A percentile compares a stretch with the other conserved stretches of the same genome.
Evolutionary conservation across 1,140 invertebrate genomes (phyloP).

Genomic region (Trachymyrmex cornetzi): DNA sequence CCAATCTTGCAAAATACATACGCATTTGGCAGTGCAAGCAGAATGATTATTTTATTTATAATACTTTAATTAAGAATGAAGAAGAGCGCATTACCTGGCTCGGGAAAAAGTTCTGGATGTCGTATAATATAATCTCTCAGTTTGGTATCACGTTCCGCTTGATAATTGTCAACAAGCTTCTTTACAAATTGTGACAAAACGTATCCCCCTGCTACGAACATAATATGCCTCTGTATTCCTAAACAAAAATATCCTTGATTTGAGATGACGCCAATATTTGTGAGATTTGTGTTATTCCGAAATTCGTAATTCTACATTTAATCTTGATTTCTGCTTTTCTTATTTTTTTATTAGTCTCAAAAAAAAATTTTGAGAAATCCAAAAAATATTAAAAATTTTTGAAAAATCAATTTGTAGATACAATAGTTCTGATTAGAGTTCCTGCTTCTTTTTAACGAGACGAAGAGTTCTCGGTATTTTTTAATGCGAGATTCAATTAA

Average conservation of each 20-base stretch:
- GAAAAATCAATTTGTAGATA: too few relatives aligned
- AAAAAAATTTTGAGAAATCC: too few relatives aligned
- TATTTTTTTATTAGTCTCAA: too few relatives aligned
- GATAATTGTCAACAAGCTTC: constrained; percentile 83
- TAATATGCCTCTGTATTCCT: constrained; percentile 89
- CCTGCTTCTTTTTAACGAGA: too few relatives aligned
- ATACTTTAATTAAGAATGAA: constrained; percentile 16
- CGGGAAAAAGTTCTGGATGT: constrained; percentile 91
- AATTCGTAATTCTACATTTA: not conserved
- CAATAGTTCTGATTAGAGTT: too few relatives aligned
- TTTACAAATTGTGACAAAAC: constrained; percentile 79
- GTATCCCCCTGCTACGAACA: constrained; percentile 70
- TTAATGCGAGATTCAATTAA: too few relatives aligned
- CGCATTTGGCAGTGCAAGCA: too few relatives aligned
- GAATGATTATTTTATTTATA: not conserved
- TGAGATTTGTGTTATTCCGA: not conserved
- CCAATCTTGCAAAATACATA: too few relatives aligned
- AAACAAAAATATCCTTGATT: constrained; percentile 71
- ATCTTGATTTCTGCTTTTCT: not conserved
- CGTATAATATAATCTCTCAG: constrained; percentile 90
- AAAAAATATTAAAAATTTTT: too few relatives aligned
- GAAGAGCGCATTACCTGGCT: constrained; percentile 85
- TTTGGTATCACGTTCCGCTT: constrained; percentile 89
- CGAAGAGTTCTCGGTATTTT: too few relatives aligned
- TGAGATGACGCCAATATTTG: not conserved